Conservation (phyloP, 2,888 invertebrate genomes). For the Caenorhabditis auriculariae region DNA sequence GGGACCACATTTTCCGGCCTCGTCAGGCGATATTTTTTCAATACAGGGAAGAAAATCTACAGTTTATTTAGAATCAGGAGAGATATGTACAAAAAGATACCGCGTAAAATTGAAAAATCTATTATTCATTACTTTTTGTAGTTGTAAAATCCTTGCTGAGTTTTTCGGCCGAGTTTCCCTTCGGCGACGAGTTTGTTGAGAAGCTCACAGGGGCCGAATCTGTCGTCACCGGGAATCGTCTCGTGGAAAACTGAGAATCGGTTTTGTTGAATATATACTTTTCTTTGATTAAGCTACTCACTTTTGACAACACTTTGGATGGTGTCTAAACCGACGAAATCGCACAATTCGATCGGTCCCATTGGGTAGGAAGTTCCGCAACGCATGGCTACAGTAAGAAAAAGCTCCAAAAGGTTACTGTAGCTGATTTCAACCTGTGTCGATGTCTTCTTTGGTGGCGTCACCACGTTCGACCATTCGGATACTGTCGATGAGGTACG, state of each 20-base stretch:
- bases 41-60: no score
- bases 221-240: slow-evolving; percentile 38
- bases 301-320: slow-evolving; percentile 76
- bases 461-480: slow-evolving; percentile 69
- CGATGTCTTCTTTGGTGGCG: slow-evolving; percentile 77
- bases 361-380: slow-evolving; percentile 73
- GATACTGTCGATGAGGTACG: slow-evolving; percentile 76
- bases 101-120: no score
- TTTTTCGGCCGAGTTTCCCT: slow-evolving; percentile 80
- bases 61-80: no score
- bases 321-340: slow-evolving; percentile 82
- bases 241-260: slow-evolving; percentile 48
- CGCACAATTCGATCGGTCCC: slow-evolving; percentile 82
- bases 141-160: slow-evolving; percentile 82
- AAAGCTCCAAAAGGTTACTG: not conserved
- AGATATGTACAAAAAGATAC: no score
- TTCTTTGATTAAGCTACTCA: slow-evolving; percentile 54
- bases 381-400: slow-evolving; percentile 19
- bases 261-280: no score
- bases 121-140: no score
- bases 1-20: no score
- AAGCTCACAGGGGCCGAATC: slow-evolving; percentile 63
- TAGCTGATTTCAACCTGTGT: slow-evolving; percentile 68
- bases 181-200: slow-evolving; percentile 75
- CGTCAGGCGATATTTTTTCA: no score